Evolutionary conservation across 2,797 vertebrate genomes (phyloP).

Genomic region (Schizopygopsis pylzovi): DNA sequence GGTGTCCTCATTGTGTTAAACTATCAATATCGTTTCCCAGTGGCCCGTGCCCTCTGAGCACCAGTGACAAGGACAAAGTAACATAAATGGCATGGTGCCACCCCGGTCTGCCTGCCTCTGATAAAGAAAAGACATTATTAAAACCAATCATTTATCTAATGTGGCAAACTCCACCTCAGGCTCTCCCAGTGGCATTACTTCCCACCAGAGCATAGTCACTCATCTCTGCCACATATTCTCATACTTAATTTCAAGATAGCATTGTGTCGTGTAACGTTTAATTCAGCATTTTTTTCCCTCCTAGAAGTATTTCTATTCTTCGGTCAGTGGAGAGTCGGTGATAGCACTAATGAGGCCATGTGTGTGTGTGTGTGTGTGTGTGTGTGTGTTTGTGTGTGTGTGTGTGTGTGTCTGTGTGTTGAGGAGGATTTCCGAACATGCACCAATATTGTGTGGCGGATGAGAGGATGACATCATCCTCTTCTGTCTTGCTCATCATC

Average conservation of each 20-base stretch:
- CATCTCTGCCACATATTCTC: slow-evolving; percentile 37
- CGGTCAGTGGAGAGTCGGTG: slow-evolving; percentile 16
- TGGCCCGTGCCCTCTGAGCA: slow-evolving; percentile 62
- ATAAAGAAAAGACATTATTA: slow-evolving; percentile 80
- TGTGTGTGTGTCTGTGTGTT: slow-evolving; percentile 7
- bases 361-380: not conserved
- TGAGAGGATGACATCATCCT: slow-evolving; percentile 53
- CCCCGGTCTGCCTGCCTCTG: slow-evolving; percentile 69
- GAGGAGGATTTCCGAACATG: not conserved
- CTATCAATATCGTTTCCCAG: slow-evolving; percentile 64
- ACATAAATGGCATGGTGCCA: slow-evolving; percentile 66
- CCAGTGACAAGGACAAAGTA: slow-evolving; percentile 74
- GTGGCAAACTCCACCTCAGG: slow-evolving; percentile 70
- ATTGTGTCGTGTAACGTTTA: slow-evolving; percentile 70
- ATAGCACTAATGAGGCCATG: slow-evolving; percentile 30
- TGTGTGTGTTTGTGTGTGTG: not conserved
- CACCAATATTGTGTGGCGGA: not conserved
- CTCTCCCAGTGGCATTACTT: slow-evolving; percentile 64
- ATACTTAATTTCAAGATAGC: slow-evolving; percentile 80
- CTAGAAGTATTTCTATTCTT: slow-evolving; percentile 45
- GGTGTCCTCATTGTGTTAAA: slow-evolving; percentile 64
- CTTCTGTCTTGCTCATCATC: slow-evolving; percentile 34
- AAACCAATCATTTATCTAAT: slow-evolving; percentile 76
- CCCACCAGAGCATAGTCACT: slow-evolving; percentile 22
- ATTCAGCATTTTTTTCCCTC: slow-evolving; percentile 60